Conservation (phyloP, 2,113 vertebrate species). For the Emydura subglobosa region DNA sequence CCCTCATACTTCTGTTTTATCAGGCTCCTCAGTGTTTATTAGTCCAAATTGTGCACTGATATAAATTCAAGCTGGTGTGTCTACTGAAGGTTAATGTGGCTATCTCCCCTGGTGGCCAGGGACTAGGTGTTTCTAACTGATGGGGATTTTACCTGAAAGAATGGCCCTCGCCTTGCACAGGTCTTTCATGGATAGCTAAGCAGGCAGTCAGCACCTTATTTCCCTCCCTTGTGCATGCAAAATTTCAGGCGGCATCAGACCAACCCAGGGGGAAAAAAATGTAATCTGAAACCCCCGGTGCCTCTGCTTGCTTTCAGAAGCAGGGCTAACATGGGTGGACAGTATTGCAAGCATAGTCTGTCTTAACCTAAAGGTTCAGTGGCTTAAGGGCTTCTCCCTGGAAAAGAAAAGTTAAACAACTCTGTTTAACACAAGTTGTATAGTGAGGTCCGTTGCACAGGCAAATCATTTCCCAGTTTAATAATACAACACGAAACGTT, state of each 20-base stretch:
- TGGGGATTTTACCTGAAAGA: fast-evolving
- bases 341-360: neutral
- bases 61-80: fast-evolving
- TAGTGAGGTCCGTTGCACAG: neutral
- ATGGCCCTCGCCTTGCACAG: neutral
- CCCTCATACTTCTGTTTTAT: neutral
- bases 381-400: neutral
- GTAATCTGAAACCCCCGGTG: neutral
- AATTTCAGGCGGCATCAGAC: neutral
- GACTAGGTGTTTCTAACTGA: neutral
- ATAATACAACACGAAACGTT: neutral
- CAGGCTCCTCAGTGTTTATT: neutral
- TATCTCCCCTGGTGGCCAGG: fast-evolving
- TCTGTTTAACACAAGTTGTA: neutral
- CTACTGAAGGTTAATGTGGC: fast-evolving
- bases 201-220: neutral
- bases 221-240: neutral
- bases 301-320: neutral
- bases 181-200: fast-evolving
- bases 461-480: neutral
- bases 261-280: fast-evolving
- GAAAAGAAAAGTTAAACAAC: neutral
- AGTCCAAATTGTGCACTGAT: neutral
- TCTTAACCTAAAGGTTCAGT: fast-evolving
- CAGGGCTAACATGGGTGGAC: fast-evolving